phyloP scores from a whole-genome alignment of 2,797 vertebrate species.

The Pseudochirops corinnae region DNA sequence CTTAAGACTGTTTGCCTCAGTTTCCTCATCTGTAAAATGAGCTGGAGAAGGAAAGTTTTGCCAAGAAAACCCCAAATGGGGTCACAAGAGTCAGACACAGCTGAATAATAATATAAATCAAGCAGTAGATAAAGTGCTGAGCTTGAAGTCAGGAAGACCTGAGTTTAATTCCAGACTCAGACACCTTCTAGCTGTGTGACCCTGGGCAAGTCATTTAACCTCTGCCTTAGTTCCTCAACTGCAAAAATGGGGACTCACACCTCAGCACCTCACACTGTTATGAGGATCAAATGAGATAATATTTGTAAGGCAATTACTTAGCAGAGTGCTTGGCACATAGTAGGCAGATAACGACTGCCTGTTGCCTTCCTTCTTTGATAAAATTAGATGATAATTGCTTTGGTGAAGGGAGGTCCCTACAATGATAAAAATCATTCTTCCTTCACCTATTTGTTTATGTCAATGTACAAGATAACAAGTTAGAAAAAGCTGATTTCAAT shows the following conservation, averaged over 20 bases:
- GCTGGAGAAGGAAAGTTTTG: background rate
- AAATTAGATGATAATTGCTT: background rate
- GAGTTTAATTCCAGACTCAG: background rate
- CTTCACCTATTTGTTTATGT: background rate
- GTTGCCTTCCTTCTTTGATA: background rate
- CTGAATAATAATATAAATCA: background rate
- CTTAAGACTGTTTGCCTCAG: background rate
- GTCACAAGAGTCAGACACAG: background rate
- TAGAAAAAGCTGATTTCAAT: background rate
- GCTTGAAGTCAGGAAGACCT: background rate
- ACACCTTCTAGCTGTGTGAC: background rate
- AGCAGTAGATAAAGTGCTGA: background rate
- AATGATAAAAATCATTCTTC: background rate
- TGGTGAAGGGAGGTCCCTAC: background rate
- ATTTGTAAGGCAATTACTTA: background rate
- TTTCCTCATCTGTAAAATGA: background rate
- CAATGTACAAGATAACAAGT: background rate
- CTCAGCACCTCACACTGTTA: background rate
- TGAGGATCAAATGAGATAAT: background rate
- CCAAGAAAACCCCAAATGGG: background rate
- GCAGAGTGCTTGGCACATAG: background rate
- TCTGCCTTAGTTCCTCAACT: background rate
- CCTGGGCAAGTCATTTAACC: background rate
- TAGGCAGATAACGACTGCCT: background rate
- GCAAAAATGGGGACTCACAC: background rate